Conservation (phyloP, 2,113 vertebrate genomes). For the Leucosticte australis region DNA sequence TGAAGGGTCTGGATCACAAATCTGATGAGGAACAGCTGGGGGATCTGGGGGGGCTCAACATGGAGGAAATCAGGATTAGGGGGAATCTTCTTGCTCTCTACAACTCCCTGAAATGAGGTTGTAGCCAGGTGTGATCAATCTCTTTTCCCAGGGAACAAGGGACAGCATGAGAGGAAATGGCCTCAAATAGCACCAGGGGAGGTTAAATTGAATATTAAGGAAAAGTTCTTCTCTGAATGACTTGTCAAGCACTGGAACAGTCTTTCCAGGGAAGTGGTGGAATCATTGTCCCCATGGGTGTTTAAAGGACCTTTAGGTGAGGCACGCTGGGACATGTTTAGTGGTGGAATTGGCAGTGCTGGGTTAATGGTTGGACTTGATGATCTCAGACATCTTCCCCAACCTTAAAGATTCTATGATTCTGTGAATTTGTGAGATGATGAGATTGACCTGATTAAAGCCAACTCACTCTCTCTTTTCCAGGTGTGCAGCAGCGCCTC, state of each 20-base stretch:
- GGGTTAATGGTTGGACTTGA: background rate
- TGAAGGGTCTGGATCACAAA: too few relatives aligned
- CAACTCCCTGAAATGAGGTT: background rate
- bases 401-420: background rate
- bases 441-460: background rate
- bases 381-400: background rate
- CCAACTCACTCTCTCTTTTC: background rate
- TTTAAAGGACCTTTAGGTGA: background rate
- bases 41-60: background rate
- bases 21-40: background rate
- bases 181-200: background rate
- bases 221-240: background rate
- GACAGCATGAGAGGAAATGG: background rate
- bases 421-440: background rate
- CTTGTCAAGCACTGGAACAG: background rate
- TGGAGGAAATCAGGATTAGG: background rate
- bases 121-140: background rate
- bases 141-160: background rate
- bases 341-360: background rate
- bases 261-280: background rate
- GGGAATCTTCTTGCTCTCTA: background rate
- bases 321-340: background rate
- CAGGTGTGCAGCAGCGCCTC: background rate
- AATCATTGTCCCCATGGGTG: accelerated
- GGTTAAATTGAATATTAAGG: background rate